These are phyloP conservation scores for Apamea sordens DNA, from an alignment of 2,888 invertebrate species.

Conservation along the genomic window DNA sequence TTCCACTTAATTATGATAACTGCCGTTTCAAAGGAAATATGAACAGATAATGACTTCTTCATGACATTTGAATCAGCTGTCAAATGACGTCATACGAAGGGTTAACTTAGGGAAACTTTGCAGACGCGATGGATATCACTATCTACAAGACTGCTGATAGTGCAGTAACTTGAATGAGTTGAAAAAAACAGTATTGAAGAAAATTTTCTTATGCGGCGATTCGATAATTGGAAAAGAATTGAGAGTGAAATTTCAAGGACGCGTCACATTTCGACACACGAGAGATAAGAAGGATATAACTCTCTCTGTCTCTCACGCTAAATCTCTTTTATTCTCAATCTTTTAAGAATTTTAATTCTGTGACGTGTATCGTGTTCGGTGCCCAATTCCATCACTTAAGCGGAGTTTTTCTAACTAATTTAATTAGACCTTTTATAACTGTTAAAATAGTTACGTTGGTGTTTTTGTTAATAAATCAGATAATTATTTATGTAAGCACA, in stretches of 20 bases:
- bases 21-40: slow-evolving; percentile 8
- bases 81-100: slow-evolving; percentile 17
- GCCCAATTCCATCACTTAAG: too few species aligned
- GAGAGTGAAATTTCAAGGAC: background rate
- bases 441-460: slow-evolving; percentile 9
- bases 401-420: background rate
- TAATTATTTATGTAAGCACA: slow-evolving; percentile 55
- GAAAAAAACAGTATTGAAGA: background rate
- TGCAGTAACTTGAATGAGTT: background rate
- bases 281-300: background rate
- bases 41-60: slow-evolving; percentile 6
- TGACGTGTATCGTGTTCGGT: background rate
- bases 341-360: background rate
- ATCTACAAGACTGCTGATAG: background rate
- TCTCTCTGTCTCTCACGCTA: background rate
- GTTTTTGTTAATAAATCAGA: slow-evolving; percentile 42
- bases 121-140: background rate
- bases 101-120: background rate
- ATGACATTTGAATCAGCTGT: slow-evolving; percentile 42
- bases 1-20: slow-evolving; percentile 33
- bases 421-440: background rate
- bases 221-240: background rate
- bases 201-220: background rate
- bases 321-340: background rate
- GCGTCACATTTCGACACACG: background rate